Evolutionary conservation across 2,797 vertebrate genomes (phyloP).

Genomic region (Caiman crocodilus): DNA sequence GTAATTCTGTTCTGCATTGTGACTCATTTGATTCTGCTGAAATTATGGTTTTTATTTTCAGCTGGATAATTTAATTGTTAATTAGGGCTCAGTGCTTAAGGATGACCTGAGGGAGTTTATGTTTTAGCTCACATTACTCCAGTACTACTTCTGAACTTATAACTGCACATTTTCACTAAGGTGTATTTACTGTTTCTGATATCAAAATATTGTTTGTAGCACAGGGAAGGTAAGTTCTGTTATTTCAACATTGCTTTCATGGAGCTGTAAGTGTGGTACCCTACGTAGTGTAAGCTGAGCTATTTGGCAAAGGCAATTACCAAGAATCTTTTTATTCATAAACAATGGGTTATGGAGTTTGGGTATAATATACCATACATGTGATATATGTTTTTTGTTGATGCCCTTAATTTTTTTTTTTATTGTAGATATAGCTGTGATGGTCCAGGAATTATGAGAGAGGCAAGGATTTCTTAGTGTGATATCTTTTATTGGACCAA

Average conservation of each 20-base stretch:
- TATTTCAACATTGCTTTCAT: not conserved
- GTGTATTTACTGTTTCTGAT: not conserved
- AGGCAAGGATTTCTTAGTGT: too few species aligned
- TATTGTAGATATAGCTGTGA: not conserved
- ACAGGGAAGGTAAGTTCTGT: not conserved
- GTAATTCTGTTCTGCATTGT: not conserved
- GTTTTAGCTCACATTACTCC: not conserved
- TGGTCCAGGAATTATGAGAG: too few species aligned
- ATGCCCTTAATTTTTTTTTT: not conserved
- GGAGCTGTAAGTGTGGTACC: not conserved
- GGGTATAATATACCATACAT: not conserved
- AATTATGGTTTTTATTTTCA: slow-evolving; percentile 15
- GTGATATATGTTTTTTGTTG: not conserved
- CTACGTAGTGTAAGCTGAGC: not conserved
- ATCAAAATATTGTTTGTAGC: not conserved
- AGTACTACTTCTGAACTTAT: not conserved
- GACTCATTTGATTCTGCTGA: not conserved
- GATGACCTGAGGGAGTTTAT: not conserved
- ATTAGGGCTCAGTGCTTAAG: slow-evolving; percentile 5
- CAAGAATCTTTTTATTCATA: not conserved
- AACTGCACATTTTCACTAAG: not conserved
- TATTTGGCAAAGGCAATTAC: not conserved
- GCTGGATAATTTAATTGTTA: slow-evolving; percentile 23
- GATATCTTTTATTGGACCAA: too few species aligned
- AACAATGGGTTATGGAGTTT: not conserved